Evolutionary conservation across 2,797 vertebrate genomes (phyloP).

Genomic region (Dicrostonyx torquatus): DNA sequence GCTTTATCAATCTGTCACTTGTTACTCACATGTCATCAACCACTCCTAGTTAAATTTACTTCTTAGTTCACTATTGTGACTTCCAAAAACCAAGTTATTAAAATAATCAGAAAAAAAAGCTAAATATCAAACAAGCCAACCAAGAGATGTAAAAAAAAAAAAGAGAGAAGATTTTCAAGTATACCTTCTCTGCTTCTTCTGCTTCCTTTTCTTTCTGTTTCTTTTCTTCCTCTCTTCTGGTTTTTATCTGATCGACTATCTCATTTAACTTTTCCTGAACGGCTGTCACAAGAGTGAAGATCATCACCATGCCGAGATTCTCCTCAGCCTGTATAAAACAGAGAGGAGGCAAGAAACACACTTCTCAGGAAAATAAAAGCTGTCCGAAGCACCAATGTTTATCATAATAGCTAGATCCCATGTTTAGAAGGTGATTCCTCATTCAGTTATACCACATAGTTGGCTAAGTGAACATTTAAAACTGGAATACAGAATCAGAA

Average conservation of each 20-base stretch:
- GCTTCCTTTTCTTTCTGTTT: slow-evolving; percentile 92
- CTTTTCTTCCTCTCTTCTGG: slow-evolving; percentile 94
- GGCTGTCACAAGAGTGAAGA: slow-evolving; percentile 96
- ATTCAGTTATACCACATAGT: not conserved
- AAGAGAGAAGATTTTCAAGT: not conserved
- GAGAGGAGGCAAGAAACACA: not conserved
- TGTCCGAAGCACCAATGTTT: not conserved
- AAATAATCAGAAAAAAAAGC: not conserved
- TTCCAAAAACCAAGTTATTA: slow-evolving; percentile 14
- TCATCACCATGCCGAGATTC: slow-evolving; percentile 99
- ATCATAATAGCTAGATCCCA: not conserved
- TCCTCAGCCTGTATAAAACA: slow-evolving; percentile 91
- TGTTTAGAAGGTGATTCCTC: slow-evolving; percentile 29
- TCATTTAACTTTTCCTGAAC: slow-evolving; percentile 98
- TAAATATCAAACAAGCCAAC: not conserved
- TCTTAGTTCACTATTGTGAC: not conserved
- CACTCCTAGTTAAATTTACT: not conserved
- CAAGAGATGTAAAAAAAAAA: not conserved
- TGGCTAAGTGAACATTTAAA: slow-evolving; percentile 30
- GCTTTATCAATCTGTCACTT: not conserved
- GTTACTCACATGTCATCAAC: not conserved
- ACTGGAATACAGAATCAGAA: not conserved
- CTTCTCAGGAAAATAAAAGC: slow-evolving; percentile 28
- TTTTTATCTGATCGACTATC: slow-evolving; percentile 96
- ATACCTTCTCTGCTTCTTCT: slow-evolving; percentile 97